A percentile compares a stretch with the other conserved stretches of the same genome.
These are phyloP conservation scores for Tragelaphus oryx DNA, from an alignment of 2,797 vertebrate species.

Conservation along the genomic window DNA sequence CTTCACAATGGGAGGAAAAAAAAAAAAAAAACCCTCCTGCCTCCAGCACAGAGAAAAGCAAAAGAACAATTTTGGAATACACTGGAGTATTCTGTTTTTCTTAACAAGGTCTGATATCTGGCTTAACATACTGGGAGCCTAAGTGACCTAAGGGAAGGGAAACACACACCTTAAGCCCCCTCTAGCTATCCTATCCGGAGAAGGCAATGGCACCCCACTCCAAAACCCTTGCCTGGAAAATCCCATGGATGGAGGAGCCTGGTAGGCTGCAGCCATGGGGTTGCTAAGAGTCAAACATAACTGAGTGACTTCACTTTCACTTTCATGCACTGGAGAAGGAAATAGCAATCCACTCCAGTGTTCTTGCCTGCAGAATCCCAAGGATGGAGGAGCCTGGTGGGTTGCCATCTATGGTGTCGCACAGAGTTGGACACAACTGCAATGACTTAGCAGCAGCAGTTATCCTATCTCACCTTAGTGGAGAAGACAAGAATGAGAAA, in stretches of 20 bases:
- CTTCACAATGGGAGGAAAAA: not conserved
- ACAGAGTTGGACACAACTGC: no score
- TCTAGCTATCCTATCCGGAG: not conserved
- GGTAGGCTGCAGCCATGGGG: no score
- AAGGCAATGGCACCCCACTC: no score
- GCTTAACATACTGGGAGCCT: not conserved
- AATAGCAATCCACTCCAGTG: no score
- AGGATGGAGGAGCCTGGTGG: no score
- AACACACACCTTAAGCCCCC: not conserved
- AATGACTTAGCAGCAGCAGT: not conserved
- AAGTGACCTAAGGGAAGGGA: not conserved
- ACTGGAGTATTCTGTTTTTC: not conserved
- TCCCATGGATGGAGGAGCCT: no score
- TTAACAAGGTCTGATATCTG: not conserved
- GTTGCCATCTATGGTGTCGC: accelerated
- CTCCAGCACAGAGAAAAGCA: not conserved
- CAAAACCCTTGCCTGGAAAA: no score
- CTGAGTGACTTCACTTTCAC: no score
- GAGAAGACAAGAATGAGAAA: not conserved
- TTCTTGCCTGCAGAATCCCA: no score
- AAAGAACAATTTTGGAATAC: not conserved
- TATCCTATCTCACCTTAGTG: not conserved
- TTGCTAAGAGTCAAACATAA: no score
- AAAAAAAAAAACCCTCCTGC: not conserved
- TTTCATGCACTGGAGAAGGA: no score